phyloP scores from a whole-genome alignment of 2,113 vertebrate genomes.

The Cyprinodon brontotheroides region DNA sequence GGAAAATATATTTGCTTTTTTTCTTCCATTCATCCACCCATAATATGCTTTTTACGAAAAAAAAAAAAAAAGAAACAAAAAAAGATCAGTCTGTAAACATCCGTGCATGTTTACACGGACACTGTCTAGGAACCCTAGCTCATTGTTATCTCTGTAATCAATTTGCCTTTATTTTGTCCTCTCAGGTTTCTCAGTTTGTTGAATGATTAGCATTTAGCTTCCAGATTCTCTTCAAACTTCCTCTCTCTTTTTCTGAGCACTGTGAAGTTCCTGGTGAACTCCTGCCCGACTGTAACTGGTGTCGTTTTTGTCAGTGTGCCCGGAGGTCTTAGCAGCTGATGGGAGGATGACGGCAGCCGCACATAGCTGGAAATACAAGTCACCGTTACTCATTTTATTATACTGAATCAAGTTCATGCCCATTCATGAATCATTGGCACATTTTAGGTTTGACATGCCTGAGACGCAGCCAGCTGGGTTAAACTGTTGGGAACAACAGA shows the following conservation, averaged over 20 bases:
- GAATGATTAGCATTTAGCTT: too few species aligned
- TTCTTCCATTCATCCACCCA: too few species aligned
- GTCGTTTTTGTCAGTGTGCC: slow-evolving; percentile 53
- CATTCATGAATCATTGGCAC: slow-evolving; percentile 26
- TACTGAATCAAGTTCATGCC: slow-evolving; percentile 1
- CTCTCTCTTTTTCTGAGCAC: neutral
- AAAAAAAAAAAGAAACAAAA: too few species aligned
- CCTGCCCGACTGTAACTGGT: slow-evolving; percentile 41
- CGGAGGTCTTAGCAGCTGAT: slow-evolving; percentile 61
- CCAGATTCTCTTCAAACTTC: neutral
- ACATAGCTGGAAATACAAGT: slow-evolving; percentile 57
- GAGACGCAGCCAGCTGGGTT: neutral
- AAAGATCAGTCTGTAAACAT: too few species aligned
- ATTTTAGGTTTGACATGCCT: slow-evolving; percentile 10
- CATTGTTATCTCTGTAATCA: too few species aligned
- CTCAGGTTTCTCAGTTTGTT: too few species aligned
- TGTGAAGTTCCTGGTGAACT: slow-evolving; percentile 5
- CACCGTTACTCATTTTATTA: slow-evolving; percentile 34
- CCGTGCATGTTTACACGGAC: too few species aligned
- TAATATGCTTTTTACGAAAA: too few species aligned
- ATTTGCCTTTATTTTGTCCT: too few species aligned
- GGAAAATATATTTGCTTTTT: too few species aligned
- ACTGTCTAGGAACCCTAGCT: too few species aligned
- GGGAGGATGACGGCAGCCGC: slow-evolving; percentile 32
- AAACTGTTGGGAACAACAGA: neutral